These are phyloP conservation scores for Holacanthus passer DNA, from an alignment of 2,113 vertebrate genomes.

Conservation along the genomic window DNA sequence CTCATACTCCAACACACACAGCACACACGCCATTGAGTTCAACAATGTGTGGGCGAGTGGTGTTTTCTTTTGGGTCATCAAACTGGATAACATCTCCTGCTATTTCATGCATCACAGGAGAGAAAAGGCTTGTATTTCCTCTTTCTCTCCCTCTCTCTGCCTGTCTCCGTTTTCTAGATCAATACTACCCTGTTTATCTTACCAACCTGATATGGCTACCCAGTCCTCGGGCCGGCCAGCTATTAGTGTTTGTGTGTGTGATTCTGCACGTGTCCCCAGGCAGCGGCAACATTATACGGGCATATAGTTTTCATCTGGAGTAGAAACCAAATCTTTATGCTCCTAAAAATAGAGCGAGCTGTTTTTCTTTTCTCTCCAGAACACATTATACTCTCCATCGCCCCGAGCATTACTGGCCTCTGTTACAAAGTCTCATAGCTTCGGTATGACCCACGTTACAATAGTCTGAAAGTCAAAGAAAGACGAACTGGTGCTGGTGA, in stretches of 20 bases:
- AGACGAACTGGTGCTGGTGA: slow-evolving; percentile 25
- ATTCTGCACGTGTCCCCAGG: slow-evolving; percentile 61
- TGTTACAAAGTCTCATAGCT: slow-evolving; percentile 67
- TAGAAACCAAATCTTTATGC: slow-evolving; percentile 77
- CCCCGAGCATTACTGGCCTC: slow-evolving; percentile 58
- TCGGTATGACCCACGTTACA: slow-evolving; percentile 50
- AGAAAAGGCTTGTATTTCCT: slow-evolving; percentile 69
- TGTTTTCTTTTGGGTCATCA: slow-evolving; percentile 56
- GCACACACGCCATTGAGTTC: slow-evolving; percentile 15
- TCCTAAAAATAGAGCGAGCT: slow-evolving; percentile 76
- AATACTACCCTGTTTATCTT: slow-evolving; percentile 77
- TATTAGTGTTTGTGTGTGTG: slow-evolving; percentile 37
- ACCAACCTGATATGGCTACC: slow-evolving; percentile 64
- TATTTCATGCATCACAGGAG: slow-evolving; percentile 66
- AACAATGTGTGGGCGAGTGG: slow-evolving; percentile 53
- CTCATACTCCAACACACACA: slow-evolving; percentile 23
- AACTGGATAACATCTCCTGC: slow-evolving; percentile 74
- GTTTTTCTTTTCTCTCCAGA: slow-evolving; percentile 69
- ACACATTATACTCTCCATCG: slow-evolving; percentile 66
- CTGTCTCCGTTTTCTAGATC: slow-evolving; percentile 79
- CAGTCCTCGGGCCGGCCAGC: slow-evolving; percentile 41
- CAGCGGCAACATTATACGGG: slow-evolving; percentile 71
- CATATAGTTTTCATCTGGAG: slow-evolving; percentile 79
- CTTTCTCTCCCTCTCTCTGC: slow-evolving; percentile 42
- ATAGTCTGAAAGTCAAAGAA: slow-evolving; percentile 51